These are phyloP conservation scores for Erebia palarica DNA, from an alignment of 2,888 invertebrate genomes.

Conservation along the genomic window DNA sequence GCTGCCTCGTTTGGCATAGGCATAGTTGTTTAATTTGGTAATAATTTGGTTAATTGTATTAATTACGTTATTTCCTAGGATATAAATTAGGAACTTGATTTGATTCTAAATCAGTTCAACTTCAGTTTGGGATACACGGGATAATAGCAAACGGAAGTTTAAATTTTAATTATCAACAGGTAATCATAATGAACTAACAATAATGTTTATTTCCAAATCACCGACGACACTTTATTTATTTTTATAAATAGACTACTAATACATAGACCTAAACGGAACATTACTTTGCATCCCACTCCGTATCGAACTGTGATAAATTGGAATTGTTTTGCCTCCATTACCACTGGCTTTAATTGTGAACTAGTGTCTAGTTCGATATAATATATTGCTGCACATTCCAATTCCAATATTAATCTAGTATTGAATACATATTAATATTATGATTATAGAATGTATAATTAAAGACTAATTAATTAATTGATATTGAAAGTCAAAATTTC, in stretches of 20 bases:
- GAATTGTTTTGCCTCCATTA: slow-evolving; percentile 58
- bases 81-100: too few relatives aligned
- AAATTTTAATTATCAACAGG: too few relatives aligned
- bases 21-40: too few relatives aligned
- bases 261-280: slow-evolving; percentile 34
- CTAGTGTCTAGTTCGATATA: slow-evolving; percentile 34
- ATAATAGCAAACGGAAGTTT: too few relatives aligned
- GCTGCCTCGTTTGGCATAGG: too few relatives aligned
- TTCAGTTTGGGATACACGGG: too few relatives aligned
- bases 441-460: slow-evolving; percentile 13
- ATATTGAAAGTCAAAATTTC: background rate
- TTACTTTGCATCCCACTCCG: slow-evolving; percentile 47
- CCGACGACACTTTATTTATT: too few relatives aligned
- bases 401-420: slow-evolving; percentile 12
- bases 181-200: too few relatives aligned
- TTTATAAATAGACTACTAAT: background rate
- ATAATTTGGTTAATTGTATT: too few relatives aligned
- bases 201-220: too few relatives aligned
- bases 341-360: slow-evolving; percentile 49
- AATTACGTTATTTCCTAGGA: too few relatives aligned
- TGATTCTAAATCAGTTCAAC: too few relatives aligned
- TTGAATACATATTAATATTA: background rate
- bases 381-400: slow-evolving; percentile 27
- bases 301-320: slow-evolving; percentile 61
- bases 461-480: slow-evolving; percentile 12